These are phyloP conservation scores for Psittacula echo DNA, from an alignment of 2,797 vertebrate genomes.

Conservation along the genomic window DNA sequence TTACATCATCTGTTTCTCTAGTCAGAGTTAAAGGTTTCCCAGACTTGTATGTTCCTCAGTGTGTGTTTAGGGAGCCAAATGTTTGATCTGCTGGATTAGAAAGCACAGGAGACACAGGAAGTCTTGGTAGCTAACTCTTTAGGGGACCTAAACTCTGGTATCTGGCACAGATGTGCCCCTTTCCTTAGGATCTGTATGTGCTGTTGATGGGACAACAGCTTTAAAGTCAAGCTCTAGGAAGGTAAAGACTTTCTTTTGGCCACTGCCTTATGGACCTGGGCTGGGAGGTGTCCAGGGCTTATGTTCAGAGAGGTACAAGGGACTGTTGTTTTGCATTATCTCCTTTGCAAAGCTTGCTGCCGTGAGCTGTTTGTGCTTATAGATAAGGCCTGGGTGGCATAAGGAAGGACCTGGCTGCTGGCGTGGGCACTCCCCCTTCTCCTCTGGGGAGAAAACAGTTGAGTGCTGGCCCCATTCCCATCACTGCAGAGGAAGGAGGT, in stretches of 20 bases:
- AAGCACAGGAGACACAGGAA: not conserved
- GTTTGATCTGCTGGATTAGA: not conserved
- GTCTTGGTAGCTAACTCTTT: not conserved
- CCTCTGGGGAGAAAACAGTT: not conserved
- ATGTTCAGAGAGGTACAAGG: not conserved
- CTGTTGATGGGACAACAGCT: not conserved
- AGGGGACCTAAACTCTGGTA: not conserved
- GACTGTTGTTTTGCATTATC: not conserved
- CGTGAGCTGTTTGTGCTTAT: not conserved
- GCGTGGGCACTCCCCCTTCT: not conserved
- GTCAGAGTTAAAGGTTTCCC: not conserved
- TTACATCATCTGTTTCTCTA: not conserved
- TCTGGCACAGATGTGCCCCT: not conserved
- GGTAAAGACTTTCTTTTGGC: not conserved
- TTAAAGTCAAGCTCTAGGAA: not conserved
- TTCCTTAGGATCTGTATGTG: not conserved
- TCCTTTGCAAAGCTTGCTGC: not conserved
- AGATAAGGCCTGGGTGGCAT: not conserved
- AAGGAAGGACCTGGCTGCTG: not conserved
- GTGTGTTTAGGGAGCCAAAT: not conserved
- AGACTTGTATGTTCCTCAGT: not conserved
- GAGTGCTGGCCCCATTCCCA: not conserved
- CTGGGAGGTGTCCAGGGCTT: not conserved
- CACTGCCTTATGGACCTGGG: not conserved
- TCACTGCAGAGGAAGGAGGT: not conserved